Evolutionary conservation across 2,113 vertebrate genomes (phyloP), one percentile per base, ranked within the genome.

Genomic region (Gambusia affinis): DNA sequence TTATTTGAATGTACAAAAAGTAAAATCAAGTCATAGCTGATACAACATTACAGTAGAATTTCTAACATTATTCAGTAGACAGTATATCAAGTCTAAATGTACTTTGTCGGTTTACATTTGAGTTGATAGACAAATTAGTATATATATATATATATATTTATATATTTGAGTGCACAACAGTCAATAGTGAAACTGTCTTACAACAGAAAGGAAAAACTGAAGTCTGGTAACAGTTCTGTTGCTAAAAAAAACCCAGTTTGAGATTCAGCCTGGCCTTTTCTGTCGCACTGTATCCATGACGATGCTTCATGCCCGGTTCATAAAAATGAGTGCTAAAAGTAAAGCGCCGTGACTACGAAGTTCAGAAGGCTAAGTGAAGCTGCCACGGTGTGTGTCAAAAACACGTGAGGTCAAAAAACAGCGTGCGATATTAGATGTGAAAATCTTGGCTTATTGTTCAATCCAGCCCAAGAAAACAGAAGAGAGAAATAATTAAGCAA

Each of bases 21-120:
- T 82, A 94, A 37, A 92, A 94, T 95, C 88, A 93, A 80, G 95
- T 96, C 91, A 93, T 92, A 96, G 96, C 96, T 97, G 96, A 97
- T 97, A 97, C 96, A 96, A 96, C 96, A 91, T 96, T 96, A 97
- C 96, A 94, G 94, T 95, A 94, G 91, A 95, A 95, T 94, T 94
- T 92, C 96, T 96, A 95, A 94, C 93, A 92, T 94, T 95, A 90
- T 94, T 94, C 94, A 91, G 92, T 90, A 93, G 94, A 95, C 92
- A 78, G 87, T 88, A 93, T 94, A 94, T 93, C 91, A 92, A 94
- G 91, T 94, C 94, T 94, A 92, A 94, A 93, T 89, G 86, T 90
- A 92, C 91, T 88, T 91, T 90, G 94, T 94, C 93, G 83, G 88
- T 79, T 92, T 95, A 94, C 37, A 92, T 35, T 77, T 88, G 81